Evolutionary conservation across 2,113 vertebrate genomes (phyloP), one percentile per base, ranked within the genome.

Genomic region (Panthera leo): DNA sequence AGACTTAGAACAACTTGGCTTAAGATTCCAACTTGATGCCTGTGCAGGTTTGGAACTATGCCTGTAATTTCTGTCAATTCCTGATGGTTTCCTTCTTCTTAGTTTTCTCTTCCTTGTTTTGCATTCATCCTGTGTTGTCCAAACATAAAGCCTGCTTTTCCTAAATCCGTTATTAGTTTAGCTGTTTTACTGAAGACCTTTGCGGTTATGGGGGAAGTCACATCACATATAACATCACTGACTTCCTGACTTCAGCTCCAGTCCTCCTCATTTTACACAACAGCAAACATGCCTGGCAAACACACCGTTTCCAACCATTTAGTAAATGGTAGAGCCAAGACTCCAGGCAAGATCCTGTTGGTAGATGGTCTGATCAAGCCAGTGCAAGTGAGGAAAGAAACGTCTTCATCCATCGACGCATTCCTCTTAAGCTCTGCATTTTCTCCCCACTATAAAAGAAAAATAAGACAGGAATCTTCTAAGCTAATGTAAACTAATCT

Each of bases 11-110:
- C 12, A 61, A 23, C 89, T 94, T 89, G 83, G 16, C 75, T 48
- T 85, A 85, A 85, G 96, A 97, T 80, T 88, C 75, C 45, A 94
- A 1, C 78, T 94, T 94, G 80, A 68, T 75, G 89, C 21, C 7
- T 16, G 34, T 42, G 18, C 48, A 88, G 84, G 23, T 78, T 93
- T 34, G 73, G 19, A 58, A n/a, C 1, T 21, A 61, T 19, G 25
- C 53, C 61, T 51, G 39, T 42, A 36, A 42, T 82, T 55, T 86
- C 34, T 70, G 9, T 75, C 34, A 79, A 84, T 95, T 82, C 13
- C 53, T 48, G 16, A 19, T 45, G 58, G 18, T 12, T 42, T 86
- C 53, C 23, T 71, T 68, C 42, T 31, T 96, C 19, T 29, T 15
- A 5, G 27, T 70, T 92, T 94, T 85, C 36, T 79, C 34, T 51